Evolutionary conservation across 2,113 vertebrate species (phyloP), one percentile per base, ranked within the genome.

Genomic region (Melanerpes aurifrons): DNA sequence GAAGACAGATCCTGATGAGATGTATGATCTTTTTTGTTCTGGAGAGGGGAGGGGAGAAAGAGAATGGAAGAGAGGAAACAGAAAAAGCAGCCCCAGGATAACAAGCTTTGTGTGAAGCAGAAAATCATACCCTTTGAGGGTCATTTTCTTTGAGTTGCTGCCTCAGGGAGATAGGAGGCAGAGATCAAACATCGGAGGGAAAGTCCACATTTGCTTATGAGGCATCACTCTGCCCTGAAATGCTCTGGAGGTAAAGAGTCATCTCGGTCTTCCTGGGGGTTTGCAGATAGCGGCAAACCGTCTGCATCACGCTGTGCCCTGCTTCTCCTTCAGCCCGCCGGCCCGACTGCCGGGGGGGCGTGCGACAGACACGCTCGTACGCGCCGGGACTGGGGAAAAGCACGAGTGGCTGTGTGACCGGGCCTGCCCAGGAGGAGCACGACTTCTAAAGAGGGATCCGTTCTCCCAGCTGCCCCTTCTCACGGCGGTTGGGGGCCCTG

Each of bases 21-120:
- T 86, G 32, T 93, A 35, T 91, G 77, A 95, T 95, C 59, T 59
- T 92, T 93, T 77, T 75, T 96, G 61, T 88, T 82, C 89, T 86
- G 82, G 61, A 61, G 45, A 94, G 70, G 76, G 90, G 82, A 78
- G 53, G 59, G 84, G 86, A 50, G 82, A 79, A 45, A 91, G 13
- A 79, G 31, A 87, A 81, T 43, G 94, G 68, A 75, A 70, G 68
- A 95, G 92, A 84, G 72, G 80, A 92, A 82, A 86, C 86, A 69
- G 82, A 89, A 85, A 96, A 79, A 89, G 82, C 89, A 95, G 81
- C 56, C 92, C 82, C 81, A 82, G 93, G 93, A 94, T 92, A 95
- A 92, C 71, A 89, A 61, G 58, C 94, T 95, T 96, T 95, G 43
- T 68, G 74, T 57, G 76, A 92, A 93, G 93, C 90, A 95, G 90